Evolutionary conservation across 2,888 invertebrate species (phyloP), one percentile per base, ranked within the genome.

Genomic region (Orthosia gothica): DNA sequence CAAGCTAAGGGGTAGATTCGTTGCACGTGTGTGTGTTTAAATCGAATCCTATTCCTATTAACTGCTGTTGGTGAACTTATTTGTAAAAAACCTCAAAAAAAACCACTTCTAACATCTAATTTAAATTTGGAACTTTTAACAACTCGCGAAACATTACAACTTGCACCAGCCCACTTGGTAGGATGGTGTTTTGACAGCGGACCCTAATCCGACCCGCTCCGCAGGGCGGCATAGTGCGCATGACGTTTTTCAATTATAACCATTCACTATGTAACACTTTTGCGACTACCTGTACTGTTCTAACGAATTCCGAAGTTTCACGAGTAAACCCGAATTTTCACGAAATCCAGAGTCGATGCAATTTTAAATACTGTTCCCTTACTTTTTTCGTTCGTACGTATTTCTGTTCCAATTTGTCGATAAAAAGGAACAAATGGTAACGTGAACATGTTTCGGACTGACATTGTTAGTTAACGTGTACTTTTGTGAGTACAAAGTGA

Each of bases 261-360:
- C 93, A 93, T 92, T 95, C 93, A 93, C 93, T 91, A 91, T 92
- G 93, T 94, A 92, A 94, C 94, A 95, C 94, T 94, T 92, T 93
- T 92, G 91, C 86, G 90, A 91, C 91, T 82, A 81, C 81, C 79
- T 79, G 68, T 69, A 82, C 70, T 66, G 65, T 81, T 68, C 58
- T 26, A 77, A 61, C 45, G 9, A 82, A 69, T 61, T 40, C 45
- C 72, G 57, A 76, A 49, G 75, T 71, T 76, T 67, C 52, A 55
- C 69, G 77, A 81, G 65, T 67, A n/a, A 26, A 67, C 67, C 49
- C 71, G 64, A 74, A 52, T 66, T 72, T 82, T 64, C 26, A 52
- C 82, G 52, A 58, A 64, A 54, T 57, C 18, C 57, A 16, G n/a
- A 66, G n/a, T 55, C 7, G 26, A 40, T 64, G 45, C 49, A 65